These are phyloP conservation scores for Lypha dubia DNA, from an alignment of 2,888 invertebrate species.

Conservation along the genomic window DNA sequence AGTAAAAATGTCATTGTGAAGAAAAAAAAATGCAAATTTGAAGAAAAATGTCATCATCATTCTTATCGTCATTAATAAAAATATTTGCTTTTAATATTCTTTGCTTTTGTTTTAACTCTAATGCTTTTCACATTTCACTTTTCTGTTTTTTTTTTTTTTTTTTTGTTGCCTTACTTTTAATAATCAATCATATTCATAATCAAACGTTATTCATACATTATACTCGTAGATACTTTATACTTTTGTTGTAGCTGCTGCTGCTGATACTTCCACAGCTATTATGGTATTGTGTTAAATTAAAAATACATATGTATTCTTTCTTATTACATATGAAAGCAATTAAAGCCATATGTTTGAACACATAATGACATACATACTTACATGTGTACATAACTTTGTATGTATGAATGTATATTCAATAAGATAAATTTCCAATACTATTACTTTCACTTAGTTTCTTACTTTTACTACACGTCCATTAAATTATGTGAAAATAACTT, in stretches of 20 bases:
- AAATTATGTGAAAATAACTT: slow-evolving; percentile 18
- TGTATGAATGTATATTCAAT: not conserved
- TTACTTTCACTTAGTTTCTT: not conserved
- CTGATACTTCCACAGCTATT: not conserved
- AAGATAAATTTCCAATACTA: slow-evolving; percentile 17
- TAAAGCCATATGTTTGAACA: not conserved
- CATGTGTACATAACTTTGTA: not conserved
- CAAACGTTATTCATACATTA: slow-evolving; percentile 61
- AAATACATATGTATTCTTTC: not conserved
- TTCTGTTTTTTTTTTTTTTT: too few relatives aligned
- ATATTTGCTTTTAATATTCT: slow-evolving; percentile 60
- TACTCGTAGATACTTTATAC: slow-evolving; percentile 8
- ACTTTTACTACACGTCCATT: slow-evolving; percentile 1
- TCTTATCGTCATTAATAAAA: slow-evolving; percentile 65
- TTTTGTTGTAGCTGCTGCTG: not conserved
- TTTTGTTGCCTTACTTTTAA: slow-evolving; percentile 13
- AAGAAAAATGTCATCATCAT: slow-evolving; percentile 46
- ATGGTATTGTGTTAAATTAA: slow-evolving; percentile 14
- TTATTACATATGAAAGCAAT: not conserved
- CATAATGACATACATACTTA: not conserved
- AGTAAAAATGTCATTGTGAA: slow-evolving; percentile 18
- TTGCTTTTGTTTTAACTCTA: slow-evolving; percentile 23
- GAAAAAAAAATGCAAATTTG: not conserved
- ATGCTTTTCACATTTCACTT: slow-evolving; percentile 19
- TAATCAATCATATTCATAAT: slow-evolving; percentile 71